A percentile compares a stretch with the other conserved stretches of the same genome.
Evolutionary conservation across 2,888 invertebrate species (phyloP).

Genomic region (Drosophila nigritarsus): DNA sequence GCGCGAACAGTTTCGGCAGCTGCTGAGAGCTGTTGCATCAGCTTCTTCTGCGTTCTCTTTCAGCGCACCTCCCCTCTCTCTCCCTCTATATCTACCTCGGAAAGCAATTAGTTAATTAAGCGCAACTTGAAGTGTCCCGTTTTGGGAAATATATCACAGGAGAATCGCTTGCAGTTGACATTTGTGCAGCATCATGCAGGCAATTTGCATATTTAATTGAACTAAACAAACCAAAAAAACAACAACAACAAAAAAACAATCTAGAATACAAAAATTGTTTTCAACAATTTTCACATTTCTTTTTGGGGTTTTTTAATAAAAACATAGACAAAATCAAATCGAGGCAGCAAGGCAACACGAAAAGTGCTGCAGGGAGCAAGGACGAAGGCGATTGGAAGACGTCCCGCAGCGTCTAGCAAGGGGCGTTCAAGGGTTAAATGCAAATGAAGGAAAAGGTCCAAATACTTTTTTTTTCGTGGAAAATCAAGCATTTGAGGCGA

Average conservation of each 20-base stretch:
- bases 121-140: constrained; percentile 62
- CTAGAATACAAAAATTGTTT: constrained; percentile 36
- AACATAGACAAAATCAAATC: constrained; percentile 33
- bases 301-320: constrained; percentile 46
- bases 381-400: constrained; percentile 20
- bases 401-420: constrained; percentile 57
- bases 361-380: constrained; percentile 16
- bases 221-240: constrained; percentile 16
- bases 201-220: constrained; percentile 79
- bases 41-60: background rate
- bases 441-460: constrained; percentile 56
- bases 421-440: constrained; percentile 64
- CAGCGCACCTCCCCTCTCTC: background rate
- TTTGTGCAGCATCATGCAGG: constrained; percentile 70
- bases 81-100: background rate
- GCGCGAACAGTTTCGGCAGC: background rate
- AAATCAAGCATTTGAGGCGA: constrained; percentile 30
- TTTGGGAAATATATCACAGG: constrained; percentile 47
- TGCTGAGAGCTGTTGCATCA: constrained; percentile 2
- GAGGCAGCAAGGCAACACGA: constrained; percentile 2
- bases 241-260: background rate
- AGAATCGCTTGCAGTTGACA: constrained; percentile 56
- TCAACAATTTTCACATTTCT: constrained; percentile 47
- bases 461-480: constrained; percentile 35
- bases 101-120: constrained; percentile 75